Evolutionary conservation across 2,113 vertebrate species (phyloP).

Genomic region (Halcyon senegalensis): DNA sequence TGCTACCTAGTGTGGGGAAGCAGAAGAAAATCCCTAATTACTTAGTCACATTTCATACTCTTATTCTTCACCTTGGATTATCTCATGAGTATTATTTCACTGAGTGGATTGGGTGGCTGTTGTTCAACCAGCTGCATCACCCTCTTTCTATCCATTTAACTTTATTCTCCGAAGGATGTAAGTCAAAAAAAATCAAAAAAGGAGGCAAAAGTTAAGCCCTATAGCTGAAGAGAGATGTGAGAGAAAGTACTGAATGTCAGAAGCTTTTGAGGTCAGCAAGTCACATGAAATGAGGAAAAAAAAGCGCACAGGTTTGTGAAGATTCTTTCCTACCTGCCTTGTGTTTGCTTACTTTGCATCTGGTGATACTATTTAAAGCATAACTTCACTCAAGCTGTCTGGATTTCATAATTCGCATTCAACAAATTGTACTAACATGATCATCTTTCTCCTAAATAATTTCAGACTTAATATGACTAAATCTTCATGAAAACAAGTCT

Average conservation of each 20-base stretch:
- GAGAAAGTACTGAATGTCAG: neutral
- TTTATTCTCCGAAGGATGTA: neutral
- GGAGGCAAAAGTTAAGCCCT: neutral
- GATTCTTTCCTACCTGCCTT: neutral
- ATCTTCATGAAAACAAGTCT: conserved; percentile 24
- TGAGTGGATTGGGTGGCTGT: neutral
- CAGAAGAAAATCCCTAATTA: neutral
- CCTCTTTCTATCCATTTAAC: neutral
- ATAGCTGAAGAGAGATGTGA: neutral
- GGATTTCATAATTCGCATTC: neutral
- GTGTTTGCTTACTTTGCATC: neutral
- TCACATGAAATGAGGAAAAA: neutral
- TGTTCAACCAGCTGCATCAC: neutral
- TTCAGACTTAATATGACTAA: neutral
- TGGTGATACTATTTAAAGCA: neutral
- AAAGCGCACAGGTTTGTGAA: neutral
- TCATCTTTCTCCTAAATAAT: neutral
- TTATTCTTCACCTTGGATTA: neutral
- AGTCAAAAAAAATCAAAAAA: neutral
- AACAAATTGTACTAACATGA: neutral
- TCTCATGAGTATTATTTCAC: neutral
- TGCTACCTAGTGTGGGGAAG: neutral
- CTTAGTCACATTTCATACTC: neutral
- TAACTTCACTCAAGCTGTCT: neutral
- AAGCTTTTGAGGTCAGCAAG: neutral